Percentiles rank a stretch among this genome's conserved stretches.
phyloP scores from a whole-genome alignment of 2,888 invertebrate genomes.

The Prosopocoilus inquinatus region DNA sequence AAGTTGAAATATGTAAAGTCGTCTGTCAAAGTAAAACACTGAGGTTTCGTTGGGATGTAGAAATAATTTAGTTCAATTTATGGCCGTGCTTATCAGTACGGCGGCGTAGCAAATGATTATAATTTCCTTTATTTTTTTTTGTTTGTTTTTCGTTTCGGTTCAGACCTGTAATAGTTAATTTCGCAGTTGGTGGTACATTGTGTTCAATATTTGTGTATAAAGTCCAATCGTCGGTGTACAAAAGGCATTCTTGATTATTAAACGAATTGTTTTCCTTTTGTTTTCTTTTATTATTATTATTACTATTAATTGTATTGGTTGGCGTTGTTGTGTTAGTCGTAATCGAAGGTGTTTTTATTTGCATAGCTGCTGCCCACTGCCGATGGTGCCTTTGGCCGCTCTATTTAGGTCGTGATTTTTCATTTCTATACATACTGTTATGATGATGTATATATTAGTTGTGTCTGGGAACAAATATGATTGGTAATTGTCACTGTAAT shows the following conservation, averaged over 20 bases:
- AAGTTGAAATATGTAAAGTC: conserved; percentile 4
- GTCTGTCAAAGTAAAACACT: not conserved
- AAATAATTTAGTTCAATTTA: not conserved
- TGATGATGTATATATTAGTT: conserved; percentile 24
- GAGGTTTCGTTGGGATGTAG: not conserved
- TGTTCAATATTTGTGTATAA: conserved; percentile 9
- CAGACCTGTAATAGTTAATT: not conserved
- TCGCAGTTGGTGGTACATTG: conserved; percentile 2
- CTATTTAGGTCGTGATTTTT: conserved; percentile 22
- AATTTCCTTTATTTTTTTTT: not conserved
- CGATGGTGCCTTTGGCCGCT: conserved; percentile 24
- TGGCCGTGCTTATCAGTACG: not conserved
- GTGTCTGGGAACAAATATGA: conserved; percentile 23
- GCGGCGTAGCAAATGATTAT: not conserved
- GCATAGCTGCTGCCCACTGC: conserved; percentile 23
- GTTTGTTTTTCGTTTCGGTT: conserved; percentile 1
- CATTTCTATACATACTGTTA: conserved; percentile 22
- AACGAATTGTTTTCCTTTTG: not conserved
- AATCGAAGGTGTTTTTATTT: conserved; percentile 13
- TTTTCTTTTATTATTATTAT: conserved; percentile 1
- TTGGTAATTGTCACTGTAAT: conserved; percentile 25
- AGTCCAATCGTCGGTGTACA: not conserved
- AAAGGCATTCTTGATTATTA: not conserved
- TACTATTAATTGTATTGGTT: not conserved
- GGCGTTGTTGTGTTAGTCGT: conserved; percentile 14